Evolutionary conservation across 2,797 vertebrate genomes (phyloP).

Genomic region (Hipposideros larvatus): DNA sequence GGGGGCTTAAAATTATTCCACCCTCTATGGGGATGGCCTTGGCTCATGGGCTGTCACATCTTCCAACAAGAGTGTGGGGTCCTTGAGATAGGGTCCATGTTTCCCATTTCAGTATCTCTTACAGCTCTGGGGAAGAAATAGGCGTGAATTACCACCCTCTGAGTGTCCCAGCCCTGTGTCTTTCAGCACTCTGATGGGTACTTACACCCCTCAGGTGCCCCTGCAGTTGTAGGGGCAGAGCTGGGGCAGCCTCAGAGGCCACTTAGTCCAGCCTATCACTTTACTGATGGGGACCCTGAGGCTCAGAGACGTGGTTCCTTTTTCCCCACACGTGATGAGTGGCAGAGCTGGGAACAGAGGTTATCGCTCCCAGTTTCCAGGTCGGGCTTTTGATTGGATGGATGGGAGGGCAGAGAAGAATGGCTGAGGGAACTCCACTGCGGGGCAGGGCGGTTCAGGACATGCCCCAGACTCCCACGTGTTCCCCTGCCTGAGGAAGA

Average conservation of each 20-base stretch:
- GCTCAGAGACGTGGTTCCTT: not conserved
- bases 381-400: not conserved
- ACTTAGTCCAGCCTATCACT: not conserved
- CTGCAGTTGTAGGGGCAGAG: not conserved
- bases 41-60: not conserved
- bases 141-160: not conserved
- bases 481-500: not conserved
- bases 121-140: not conserved
- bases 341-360: not conserved
- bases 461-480: not conserved
- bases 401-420: too few relatives aligned
- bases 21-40: not conserved
- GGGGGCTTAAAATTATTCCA: not conserved
- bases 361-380: not conserved
- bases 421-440: too few relatives aligned
- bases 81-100: not conserved
- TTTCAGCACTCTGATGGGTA: not conserved
- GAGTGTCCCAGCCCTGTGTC: not conserved
- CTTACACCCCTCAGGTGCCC: not conserved
- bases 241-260: not conserved
- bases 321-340: accelerated
- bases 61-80: not conserved
- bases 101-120: not conserved
- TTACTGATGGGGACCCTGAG: not conserved
- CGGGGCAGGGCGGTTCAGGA: not conserved